Evolutionary conservation across 2,797 vertebrate species (phyloP), one percentile per base, ranked within the genome.

Genomic region (Eleutherodactylus coqui): DNA sequence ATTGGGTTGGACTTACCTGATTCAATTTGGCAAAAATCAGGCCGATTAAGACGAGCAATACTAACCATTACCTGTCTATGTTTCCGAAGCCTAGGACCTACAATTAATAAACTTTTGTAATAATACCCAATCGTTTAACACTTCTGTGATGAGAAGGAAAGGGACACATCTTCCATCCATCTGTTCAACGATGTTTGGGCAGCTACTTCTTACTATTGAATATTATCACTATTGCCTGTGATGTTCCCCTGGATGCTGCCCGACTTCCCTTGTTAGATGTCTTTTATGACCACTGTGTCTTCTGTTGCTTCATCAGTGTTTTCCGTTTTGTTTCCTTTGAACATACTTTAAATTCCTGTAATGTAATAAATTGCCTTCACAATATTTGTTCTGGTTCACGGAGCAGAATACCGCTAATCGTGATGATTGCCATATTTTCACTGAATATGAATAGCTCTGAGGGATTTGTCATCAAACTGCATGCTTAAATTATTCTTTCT

Each of bases 401-500:
- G 19, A 38, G 34, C 64, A 69, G 69, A 38, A 41, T n/a, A 43
- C 8, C n/a, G 38, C 19, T 43, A 38, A 72, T 43, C 8, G 38
- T 72, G 69, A 72, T 43, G 69, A n/a, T 43, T 41, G 69, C 38
- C 38, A 72, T 72, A 72, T 72, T 72, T 38, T 72, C 10, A n/a
- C 69, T 72, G 69, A 72, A 41, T 41, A 72, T 41, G 10, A n/a
- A 41, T 24, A 72, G 38, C 38, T 24, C 21, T 13, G 38, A 43
- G 43, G 62, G 62, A 34, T 36, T 67, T 67, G 62, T 67, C 62
- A 67, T 24, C 8, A 69, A 2, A 21, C 34, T 69, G 34, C 64
- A 38, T 43, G 38, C 7, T 72, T 72, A 41, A 24, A n/a, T 70
- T 21, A n/a, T 72, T 72, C 38, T 41, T 36, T 72, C 38, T 73